phyloP scores from a whole-genome alignment of 2,113 vertebrate genomes.

The Lethenteron reissneri region DNA sequence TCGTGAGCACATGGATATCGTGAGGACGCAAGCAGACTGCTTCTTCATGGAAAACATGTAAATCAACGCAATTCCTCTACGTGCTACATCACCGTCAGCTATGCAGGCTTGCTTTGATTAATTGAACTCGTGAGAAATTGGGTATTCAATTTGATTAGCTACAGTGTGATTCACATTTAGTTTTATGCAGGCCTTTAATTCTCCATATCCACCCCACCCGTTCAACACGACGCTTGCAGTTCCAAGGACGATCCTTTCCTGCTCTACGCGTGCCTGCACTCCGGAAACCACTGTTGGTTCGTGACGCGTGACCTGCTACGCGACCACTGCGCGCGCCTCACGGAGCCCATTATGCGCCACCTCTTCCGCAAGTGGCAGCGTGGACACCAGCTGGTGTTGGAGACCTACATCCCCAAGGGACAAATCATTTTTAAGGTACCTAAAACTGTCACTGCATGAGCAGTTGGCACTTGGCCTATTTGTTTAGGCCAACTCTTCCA shows the following conservation, averaged over 20 bases:
- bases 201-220: background rate
- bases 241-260: slow-evolving; percentile 80
- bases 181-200: background rate
- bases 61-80: slow-evolving; percentile 16
- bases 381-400: slow-evolving; percentile 50
- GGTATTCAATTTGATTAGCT: background rate
- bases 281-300: slow-evolving; percentile 62
- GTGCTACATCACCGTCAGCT: background rate
- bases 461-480: background rate
- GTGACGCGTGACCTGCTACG: slow-evolving; percentile 70
- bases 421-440: slow-evolving; percentile 40
- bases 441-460: background rate
- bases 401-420: slow-evolving; percentile 12
- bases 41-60: slow-evolving; percentile 86
- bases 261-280: slow-evolving; percentile 59
- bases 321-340: slow-evolving; percentile 76
- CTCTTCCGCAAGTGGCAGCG: slow-evolving; percentile 96
- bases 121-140: background rate
- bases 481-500: background rate
- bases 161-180: background rate
- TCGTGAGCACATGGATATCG: slow-evolving; percentile 29
- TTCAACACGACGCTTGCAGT: slow-evolving; percentile 20
- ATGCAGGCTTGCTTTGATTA: background rate
- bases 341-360: slow-evolving; percentile 23
- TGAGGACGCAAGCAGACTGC: slow-evolving; percentile 51